Percentiles rank a stretch among this genome's conserved stretches.
These are phyloP conservation scores for Euzophera pinguis DNA, from an alignment of 2,888 invertebrate genomes.

Conservation along the genomic window DNA sequence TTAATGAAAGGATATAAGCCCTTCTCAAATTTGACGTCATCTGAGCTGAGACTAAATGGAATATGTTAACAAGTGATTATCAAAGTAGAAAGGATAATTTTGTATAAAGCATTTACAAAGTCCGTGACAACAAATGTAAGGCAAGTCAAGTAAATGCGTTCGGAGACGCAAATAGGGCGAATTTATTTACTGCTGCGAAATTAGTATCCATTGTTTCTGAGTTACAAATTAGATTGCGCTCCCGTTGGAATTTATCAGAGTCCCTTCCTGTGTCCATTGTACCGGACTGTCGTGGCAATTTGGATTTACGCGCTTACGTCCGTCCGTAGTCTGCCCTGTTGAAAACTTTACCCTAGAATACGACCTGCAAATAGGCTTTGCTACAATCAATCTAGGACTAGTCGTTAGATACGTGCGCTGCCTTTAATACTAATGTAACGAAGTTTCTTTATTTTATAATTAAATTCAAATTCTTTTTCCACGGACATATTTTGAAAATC, in stretches of 20 bases:
- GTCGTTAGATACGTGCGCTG: not conserved
- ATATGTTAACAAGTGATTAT: too few species aligned
- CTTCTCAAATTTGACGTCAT: too few species aligned
- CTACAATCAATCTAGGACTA: not conserved
- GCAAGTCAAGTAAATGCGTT: not conserved
- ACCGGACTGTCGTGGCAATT: not conserved
- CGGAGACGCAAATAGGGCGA: not conserved
- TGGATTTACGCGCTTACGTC: conserved; percentile 2
- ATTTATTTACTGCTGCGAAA: not conserved
- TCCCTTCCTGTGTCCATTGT: conserved; percentile 1
- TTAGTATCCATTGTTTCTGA: not conserved
- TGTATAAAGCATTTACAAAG: too few species aligned
- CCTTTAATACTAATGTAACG: too few species aligned
- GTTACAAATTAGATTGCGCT: not conserved
- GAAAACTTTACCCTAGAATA: not conserved
- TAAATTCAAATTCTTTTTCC: too few species aligned
- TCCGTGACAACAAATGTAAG: not conserved
- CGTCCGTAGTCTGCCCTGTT: not conserved
- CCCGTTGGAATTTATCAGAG: conserved; percentile 3
- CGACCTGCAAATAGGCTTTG: not conserved
- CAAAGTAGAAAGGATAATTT: too few species aligned
- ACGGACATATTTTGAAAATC: too few species aligned
- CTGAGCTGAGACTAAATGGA: too few species aligned
- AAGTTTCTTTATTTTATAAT: too few species aligned
- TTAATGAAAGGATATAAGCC: too few species aligned